Base-by-base conservation (phyloP, 2,113 vertebrate genomes). In the Parus major region DNA sequence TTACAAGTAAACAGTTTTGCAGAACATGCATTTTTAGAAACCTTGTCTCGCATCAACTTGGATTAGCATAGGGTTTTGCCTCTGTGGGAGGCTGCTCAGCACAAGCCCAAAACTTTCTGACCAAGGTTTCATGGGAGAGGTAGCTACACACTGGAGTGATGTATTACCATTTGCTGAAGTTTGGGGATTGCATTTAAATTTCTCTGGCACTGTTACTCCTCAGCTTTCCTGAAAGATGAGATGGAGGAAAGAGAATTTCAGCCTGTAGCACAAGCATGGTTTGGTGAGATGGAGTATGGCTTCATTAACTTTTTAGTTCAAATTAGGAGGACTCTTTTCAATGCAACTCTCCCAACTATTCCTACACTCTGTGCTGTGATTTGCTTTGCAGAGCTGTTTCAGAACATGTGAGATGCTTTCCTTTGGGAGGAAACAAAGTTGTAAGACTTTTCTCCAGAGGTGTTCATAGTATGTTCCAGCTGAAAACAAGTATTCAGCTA, bases 361-460 rank as follows among this genome's bases (percentile, higher is more conserved):
- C 21, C 29, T 59, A 21, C 9, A 12, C 0, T 0, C 14, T 27
- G 9, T 42, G 33, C 28, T 68, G 9, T 42, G 33, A 23, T 68
- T 90, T 71, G 35, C 21, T 80, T 83, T 86, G 44, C 41, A 39
- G 24, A 53, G 8, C 57, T 64, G 18, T 22, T 28, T 64, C n/a
- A 56, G 17, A 69, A 76, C 11, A 44, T 0, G 2, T 8, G 27
- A 86, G 12, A 19, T 60, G 11, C 19, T 76, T 78, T 60, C 15
- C 27, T 82, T 20, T 36, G 13, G n/a, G 31, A 81, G 25, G n/a
- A 84, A 83, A 60, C 7, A 44, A 69, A 77, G 4, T 15, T 68
- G 11, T 55, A 35, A 50, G 10, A 25, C 80, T 95, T 95, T 76
- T 36, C 10, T 90, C 7, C 15, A 65, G 82, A 49, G 17, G 3